Percentiles rank a stretch among this genome's conserved stretches.
These are phyloP conservation scores for Heliangelus exortis DNA, from an alignment of 2,797 vertebrate genomes.

Conservation along the genomic window DNA sequence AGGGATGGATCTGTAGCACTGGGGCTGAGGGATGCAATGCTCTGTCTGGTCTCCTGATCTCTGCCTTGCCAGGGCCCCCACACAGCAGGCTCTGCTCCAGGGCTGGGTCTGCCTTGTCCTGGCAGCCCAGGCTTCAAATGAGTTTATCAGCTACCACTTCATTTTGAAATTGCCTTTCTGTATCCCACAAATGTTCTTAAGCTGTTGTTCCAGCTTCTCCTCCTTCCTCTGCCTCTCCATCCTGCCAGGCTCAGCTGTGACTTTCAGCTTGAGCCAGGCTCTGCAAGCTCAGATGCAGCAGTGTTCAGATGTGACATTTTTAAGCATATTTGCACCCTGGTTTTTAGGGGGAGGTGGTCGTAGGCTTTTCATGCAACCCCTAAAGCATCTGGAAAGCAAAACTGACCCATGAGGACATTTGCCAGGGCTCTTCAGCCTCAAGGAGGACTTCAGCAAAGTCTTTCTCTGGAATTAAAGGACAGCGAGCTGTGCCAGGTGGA, in stretches of 20 bases:
- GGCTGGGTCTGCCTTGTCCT: neutral
- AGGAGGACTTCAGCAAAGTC: neutral
- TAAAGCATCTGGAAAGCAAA: neutral
- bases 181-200: neutral
- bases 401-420: neutral
- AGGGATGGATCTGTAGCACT: neutral
- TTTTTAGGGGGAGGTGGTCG: fast-evolving
- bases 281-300: neutral
- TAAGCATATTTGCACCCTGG: fast-evolving
- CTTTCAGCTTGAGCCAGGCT: neutral
- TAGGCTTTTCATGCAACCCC: neutral
- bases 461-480: neutral
- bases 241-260: fast-evolving
- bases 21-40: neutral
- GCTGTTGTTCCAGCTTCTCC: neutral
- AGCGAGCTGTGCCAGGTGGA: neutral
- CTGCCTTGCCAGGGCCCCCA: neutral
- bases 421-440: neutral
- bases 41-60: neutral
- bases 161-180: neutral
- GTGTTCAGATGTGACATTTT: neutral
- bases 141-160: neutral
- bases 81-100: neutral
- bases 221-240: neutral
- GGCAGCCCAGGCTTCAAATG: neutral